Base-by-base conservation (phyloP, 2,888 invertebrate species). In the Drosophila emarginata region DNA sequence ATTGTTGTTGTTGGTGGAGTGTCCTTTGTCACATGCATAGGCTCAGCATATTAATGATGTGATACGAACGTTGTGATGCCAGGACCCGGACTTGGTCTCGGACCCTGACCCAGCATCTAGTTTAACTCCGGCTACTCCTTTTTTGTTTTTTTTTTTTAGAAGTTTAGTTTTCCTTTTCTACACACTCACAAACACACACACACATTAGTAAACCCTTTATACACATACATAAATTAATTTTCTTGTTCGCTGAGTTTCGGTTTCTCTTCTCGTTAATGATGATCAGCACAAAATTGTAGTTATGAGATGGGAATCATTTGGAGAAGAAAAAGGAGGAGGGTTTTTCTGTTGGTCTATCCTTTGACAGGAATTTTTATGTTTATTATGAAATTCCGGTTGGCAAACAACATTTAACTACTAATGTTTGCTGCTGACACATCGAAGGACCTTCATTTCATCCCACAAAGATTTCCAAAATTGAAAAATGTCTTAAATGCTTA, bases 1-100 rank as follows among this genome's bases (percentile, higher is more conserved):
- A 83, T 76, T 87, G 86, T 85, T 79, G 74, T 75, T 72, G 67
- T 32, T 32, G 32, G 73, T 72, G 26, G 63, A 64, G 72, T 74
- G 72, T 82, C 77, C 79, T 85, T 84, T 88, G 83, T 88, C 88
- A 84, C 80, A 80, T 80, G 80, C 88, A 82, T 71, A 82, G 45
- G 78, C 87, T 87, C 86, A 82, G 88, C 84, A 86, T 86, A 87
- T 84, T 84, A 84, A 84, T 84, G 88, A 86, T 70, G 82, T 32
- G 32, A 86, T 86, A 87, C 88, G 88, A 84, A 84, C 88, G 88
- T 80, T 70, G 82, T 65, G 62, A 57, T 61, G 21, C 23, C 45
- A 36, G 39, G n/a, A 26, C 40, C 26, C 14, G 40, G 18, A 45
- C 40, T 18, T 18, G 15, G 18, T 18, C 40, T 21, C 45, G 21